phyloP scores from a whole-genome alignment of 37 sponge, comb jelly and placozoan genomes.

The Axinella damicornis region DNA sequence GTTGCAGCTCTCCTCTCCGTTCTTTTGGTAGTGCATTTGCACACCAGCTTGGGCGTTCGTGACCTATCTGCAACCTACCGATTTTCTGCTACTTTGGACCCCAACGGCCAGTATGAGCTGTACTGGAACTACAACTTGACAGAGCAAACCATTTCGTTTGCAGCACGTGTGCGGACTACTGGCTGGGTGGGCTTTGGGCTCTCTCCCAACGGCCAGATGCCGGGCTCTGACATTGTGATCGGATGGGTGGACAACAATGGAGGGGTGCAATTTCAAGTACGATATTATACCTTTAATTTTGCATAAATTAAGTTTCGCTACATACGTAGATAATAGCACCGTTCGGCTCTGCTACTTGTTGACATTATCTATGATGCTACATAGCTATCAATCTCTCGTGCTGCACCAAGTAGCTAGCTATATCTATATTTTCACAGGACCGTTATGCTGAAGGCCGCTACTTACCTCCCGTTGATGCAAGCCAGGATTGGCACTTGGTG shows the following conservation, averaged over 20 bases:
- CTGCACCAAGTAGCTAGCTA: too few species aligned
- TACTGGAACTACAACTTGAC: slow-evolving; percentile 32
- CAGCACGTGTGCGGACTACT: slow-evolving; percentile 39
- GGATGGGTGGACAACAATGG: slow-evolving; percentile 46
- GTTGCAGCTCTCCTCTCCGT: background rate
- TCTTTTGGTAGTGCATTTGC: background rate
- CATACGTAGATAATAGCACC: too few species aligned
- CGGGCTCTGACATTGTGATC: slow-evolving; percentile 50
- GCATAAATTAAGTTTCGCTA: background rate
- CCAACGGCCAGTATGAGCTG: slow-evolving; percentile 3
- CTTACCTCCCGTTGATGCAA: slow-evolving; percentile 47
- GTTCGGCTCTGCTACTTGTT: too few species aligned
- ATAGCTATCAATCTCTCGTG: background rate
- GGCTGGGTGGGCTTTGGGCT: slow-evolving; percentile 59
- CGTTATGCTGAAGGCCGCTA: slow-evolving; percentile 34
- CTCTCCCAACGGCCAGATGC: slow-evolving; percentile 65
- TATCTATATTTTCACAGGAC: slow-evolving; percentile 49
- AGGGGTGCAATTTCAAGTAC: slow-evolving; percentile 6
- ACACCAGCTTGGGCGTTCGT: background rate
- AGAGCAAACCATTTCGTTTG: slow-evolving; percentile 17
- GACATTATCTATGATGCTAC: too few species aligned
- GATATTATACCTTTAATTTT: too few species aligned
- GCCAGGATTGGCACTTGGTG: slow-evolving; percentile 52
- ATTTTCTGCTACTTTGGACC: slow-evolving; percentile 4
- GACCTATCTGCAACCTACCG: background rate